phyloP scores from a whole-genome alignment of 1,140 invertebrate species.

The Sitophilus oryzae region DNA sequence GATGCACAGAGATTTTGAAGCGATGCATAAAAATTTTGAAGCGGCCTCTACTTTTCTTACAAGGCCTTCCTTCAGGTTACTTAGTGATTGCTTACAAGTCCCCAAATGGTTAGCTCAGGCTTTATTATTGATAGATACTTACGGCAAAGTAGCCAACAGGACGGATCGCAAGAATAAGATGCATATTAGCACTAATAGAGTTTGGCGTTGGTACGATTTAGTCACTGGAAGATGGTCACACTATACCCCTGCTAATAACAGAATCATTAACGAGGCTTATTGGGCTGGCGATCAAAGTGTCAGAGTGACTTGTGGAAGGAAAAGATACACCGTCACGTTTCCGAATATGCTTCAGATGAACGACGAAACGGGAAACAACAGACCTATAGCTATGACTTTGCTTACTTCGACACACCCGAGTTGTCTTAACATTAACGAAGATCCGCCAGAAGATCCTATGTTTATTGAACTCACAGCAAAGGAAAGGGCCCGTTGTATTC shows the following conservation, averaged over 20 bases:
- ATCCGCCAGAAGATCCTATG: slow-evolving; percentile 22
- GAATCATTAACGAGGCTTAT: slow-evolving; percentile 79
- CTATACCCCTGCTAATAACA: slow-evolving; percentile 70
- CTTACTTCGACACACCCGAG: slow-evolving; percentile 40
- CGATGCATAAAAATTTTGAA: slow-evolving; percentile 6
- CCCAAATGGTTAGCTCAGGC: slow-evolving; percentile 78
- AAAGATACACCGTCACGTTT: slow-evolving; percentile 76
- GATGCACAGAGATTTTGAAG: slow-evolving; percentile 41
- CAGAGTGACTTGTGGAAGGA: slow-evolving; percentile 65
- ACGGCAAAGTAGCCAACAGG: slow-evolving; percentile 72
- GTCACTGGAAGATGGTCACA: slow-evolving; percentile 74
- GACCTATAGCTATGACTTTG: slow-evolving; percentile 74
- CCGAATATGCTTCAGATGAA: slow-evolving; percentile 78
- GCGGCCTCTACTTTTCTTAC: too few species aligned
- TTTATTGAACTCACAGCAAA: slow-evolving; percentile 30
- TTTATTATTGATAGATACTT: slow-evolving; percentile 71
- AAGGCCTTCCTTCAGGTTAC: too few species aligned
- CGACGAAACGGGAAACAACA: slow-evolving; percentile 75
- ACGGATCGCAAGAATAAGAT: slow-evolving; percentile 66
- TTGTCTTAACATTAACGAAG: slow-evolving; percentile 25
- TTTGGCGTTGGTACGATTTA: slow-evolving; percentile 86
- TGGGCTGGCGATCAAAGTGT: slow-evolving; percentile 68
- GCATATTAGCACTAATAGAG: slow-evolving; percentile 58
- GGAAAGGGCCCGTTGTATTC: slow-evolving; percentile 34
- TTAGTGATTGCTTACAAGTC: too few species aligned